phyloP scores from a whole-genome alignment of 2,797 vertebrate species.

The Hyperoplus lanceolatus region DNA sequence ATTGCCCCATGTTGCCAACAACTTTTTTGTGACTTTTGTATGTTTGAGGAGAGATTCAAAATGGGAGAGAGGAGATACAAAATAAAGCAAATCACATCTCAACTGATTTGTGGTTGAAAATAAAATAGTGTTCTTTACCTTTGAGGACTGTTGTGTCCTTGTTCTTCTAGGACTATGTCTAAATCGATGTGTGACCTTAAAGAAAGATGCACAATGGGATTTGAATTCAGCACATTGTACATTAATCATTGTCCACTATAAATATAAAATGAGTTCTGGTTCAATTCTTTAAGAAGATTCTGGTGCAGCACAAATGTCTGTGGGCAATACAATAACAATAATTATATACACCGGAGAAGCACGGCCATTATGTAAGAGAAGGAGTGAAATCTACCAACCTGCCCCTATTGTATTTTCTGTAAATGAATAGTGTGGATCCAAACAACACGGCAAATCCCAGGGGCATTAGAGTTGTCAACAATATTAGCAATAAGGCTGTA shows the following conservation, averaged over 20 bases:
- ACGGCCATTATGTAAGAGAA: background rate
- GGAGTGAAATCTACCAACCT: constrained; percentile 35
- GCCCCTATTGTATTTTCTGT: constrained; percentile 26
- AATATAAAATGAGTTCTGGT: background rate
- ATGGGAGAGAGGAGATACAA: no score
- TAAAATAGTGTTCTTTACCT: background rate
- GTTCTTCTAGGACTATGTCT: background rate
- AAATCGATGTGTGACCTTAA: background rate
- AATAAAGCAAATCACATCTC: no score
- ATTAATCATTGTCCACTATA: background rate
- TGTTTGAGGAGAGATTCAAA: background rate
- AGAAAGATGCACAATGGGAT: background rate
- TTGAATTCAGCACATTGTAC: background rate
- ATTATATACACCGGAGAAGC: background rate
- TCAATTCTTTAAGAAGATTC: background rate
- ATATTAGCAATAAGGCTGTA: constrained; percentile 11
- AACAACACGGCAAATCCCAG: constrained; percentile 27
- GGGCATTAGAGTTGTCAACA: background rate
- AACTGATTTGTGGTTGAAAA: background rate
- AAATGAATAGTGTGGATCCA: constrained; percentile 20
- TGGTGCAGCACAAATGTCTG: background rate
- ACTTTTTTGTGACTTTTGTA: background rate
- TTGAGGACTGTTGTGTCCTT: background rate
- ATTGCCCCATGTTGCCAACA: background rate
- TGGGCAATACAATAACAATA: background rate